Percentiles rank a stretch among this genome's conserved stretches.
Evolutionary conservation across 2,888 invertebrate species (phyloP).

Genomic region (Lochmaea crataegi): DNA sequence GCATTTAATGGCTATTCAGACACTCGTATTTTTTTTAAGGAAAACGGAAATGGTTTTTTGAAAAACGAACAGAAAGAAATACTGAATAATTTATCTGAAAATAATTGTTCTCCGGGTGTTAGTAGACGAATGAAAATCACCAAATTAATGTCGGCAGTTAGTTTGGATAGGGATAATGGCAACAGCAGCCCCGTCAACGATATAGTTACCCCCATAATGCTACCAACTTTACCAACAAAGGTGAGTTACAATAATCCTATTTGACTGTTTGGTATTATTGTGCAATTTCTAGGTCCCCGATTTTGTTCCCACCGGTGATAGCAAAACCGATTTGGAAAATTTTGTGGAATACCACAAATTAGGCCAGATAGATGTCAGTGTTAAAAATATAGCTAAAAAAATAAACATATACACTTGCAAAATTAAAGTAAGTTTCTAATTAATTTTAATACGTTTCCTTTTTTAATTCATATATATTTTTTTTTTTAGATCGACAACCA

Average conservation of each 20-base stretch:
- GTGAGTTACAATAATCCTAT: slow-evolving; percentile 6
- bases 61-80: neutral
- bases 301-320: slow-evolving; percentile 53
- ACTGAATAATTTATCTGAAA: neutral
- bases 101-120: slow-evolving; percentile 38
- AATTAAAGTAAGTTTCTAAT: slow-evolving; percentile 53
- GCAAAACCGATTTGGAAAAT: slow-evolving; percentile 53
- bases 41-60: slow-evolving; percentile 1
- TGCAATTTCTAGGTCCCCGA: slow-evolving; percentile 36
- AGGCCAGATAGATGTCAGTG: slow-evolving; percentile 50
- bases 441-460: neutral
- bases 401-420: slow-evolving; percentile 51
- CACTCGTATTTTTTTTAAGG: slow-evolving; percentile 3
- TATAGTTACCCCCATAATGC: neutral
- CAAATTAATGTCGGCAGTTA: slow-evolving; percentile 54
- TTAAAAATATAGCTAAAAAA: slow-evolving; percentile 41
- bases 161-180: slow-evolving; percentile 54
- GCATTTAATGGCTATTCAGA: too few relatives aligned
- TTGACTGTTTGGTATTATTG: neutral
- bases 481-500: slow-evolving; percentile 59
- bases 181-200: slow-evolving; percentile 55
- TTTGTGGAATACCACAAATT: slow-evolving; percentile 56
- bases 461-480: slow-evolving; percentile 16
- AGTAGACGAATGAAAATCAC: slow-evolving; percentile 51
- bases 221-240: slow-evolving; percentile 14